A percentile compares a stretch with the other conserved stretches of the same genome.
These are phyloP conservation scores for Euplagia quadripunctaria DNA, from an alignment of 2,888 invertebrate genomes.

Conservation along the genomic window DNA sequence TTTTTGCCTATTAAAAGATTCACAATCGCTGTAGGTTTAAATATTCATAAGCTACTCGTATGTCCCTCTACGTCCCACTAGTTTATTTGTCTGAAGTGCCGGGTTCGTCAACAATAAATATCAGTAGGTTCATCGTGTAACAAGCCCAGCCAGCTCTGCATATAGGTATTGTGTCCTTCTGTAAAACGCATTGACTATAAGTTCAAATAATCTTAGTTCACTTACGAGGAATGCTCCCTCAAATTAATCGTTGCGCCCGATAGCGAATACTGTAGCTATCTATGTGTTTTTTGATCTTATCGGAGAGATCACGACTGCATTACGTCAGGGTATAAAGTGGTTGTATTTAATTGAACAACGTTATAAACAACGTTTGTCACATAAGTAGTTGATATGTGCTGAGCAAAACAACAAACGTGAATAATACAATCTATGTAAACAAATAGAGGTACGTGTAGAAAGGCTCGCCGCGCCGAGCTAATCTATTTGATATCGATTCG, in stretches of 20 bases:
- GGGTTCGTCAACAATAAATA: background rate
- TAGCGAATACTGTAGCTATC: no score
- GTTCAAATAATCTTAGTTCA: background rate
- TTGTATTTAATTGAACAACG: background rate
- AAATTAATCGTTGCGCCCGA: conserved; percentile 2
- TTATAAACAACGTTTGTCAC: background rate
- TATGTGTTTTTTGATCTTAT: background rate
- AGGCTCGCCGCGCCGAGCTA: background rate
- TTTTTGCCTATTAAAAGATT: background rate
- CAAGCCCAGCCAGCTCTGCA: background rate
- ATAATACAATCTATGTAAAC: conserved; percentile 7
- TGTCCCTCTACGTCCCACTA: background rate
- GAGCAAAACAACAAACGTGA: background rate
- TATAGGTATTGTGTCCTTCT: background rate
- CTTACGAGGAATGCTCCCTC: background rate
- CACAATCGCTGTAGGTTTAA: background rate
- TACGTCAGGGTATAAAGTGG: background rate
- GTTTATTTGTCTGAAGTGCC: no score
- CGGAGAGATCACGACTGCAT: background rate
- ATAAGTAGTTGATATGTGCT: background rate
- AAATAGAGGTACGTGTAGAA: background rate
- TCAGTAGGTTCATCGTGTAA: background rate
- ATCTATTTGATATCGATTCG: conserved; percentile 19
- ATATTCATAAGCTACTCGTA: background rate
- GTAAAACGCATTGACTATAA: background rate